Evolutionary conservation across 2,797 vertebrate species (phyloP).

Genomic region (Oryzias dopingdopingensis): DNA sequence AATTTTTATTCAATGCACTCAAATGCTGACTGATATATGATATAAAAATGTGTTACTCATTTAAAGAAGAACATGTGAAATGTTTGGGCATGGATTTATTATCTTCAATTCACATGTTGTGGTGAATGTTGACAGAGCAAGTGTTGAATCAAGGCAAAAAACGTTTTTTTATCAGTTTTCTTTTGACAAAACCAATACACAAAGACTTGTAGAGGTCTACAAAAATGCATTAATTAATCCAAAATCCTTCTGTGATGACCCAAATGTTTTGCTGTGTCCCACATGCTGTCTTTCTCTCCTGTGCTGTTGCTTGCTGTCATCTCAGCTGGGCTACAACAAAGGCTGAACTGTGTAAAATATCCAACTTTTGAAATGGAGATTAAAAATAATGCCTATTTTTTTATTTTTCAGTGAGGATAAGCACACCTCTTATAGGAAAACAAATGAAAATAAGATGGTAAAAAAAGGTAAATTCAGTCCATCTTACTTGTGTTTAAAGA

Average conservation of each 20-base stretch:
- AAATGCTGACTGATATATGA: slow-evolving; percentile 78
- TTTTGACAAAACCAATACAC: slow-evolving; percentile 34
- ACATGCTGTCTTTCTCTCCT: slow-evolving; percentile 49
- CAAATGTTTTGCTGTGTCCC: slow-evolving; percentile 56
- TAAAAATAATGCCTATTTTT: slow-evolving; percentile 79
- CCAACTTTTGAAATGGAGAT: slow-evolving; percentile 72
- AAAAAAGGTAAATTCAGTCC: slow-evolving; percentile 44
- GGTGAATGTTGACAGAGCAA: slow-evolving; percentile 49
- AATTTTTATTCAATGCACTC: slow-evolving; percentile 82
- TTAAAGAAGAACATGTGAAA: slow-evolving; percentile 73
- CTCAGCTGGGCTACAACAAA: slow-evolving; percentile 49
- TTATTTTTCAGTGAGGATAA: slow-evolving; percentile 78
- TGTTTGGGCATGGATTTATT: slow-evolving; percentile 75
- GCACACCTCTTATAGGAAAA: slow-evolving; percentile 73
- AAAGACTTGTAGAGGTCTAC: slow-evolving; percentile 26
- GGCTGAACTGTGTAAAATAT: slow-evolving; percentile 60
- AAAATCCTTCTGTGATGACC: slow-evolving; percentile 34
- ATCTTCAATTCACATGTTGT: slow-evolving; percentile 61
- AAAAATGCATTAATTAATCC: slow-evolving; percentile 35
- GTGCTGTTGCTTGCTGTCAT: slow-evolving; percentile 63
- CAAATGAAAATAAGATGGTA: slow-evolving; percentile 37
- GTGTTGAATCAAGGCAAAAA: slow-evolving; percentile 42
- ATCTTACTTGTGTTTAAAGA: slow-evolving; percentile 53
- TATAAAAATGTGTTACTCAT: slow-evolving; percentile 78
- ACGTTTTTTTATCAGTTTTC: slow-evolving; percentile 19